Evolutionary conservation across 2,888 invertebrate species (phyloP).

Genomic region (Tetramorium bicarinatum): DNA sequence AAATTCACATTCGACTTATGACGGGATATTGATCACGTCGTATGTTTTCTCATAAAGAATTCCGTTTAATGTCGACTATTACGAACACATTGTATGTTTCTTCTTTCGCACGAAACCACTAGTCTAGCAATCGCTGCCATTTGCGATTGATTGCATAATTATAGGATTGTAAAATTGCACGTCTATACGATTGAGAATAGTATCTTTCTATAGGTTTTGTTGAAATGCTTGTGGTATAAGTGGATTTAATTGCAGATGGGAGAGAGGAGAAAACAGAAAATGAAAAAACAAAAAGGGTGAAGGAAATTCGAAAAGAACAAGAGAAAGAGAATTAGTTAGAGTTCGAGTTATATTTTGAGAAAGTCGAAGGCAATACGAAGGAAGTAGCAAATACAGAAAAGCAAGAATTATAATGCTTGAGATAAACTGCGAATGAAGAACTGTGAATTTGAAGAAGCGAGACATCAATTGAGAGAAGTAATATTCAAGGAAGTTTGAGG

Average conservation of each 20-base stretch:
- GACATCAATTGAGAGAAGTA: too few relatives aligned
- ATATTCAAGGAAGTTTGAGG: too few relatives aligned
- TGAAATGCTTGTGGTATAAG: not conserved
- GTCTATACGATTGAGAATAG: not conserved
- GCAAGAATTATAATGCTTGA: too few relatives aligned
- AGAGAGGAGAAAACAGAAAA: too few relatives aligned
- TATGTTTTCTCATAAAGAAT: not conserved
- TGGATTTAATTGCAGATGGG: too few relatives aligned
- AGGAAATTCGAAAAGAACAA: not conserved
- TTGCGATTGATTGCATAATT: slow-evolving; percentile 10
- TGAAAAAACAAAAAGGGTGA: too few relatives aligned
- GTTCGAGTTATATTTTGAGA: too few relatives aligned
- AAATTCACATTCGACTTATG: slow-evolving; percentile 4
- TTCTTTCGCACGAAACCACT: not conserved
- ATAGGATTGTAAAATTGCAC: not conserved
- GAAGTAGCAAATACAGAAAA: too few relatives aligned
- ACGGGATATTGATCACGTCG: not conserved
- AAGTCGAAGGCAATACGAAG: too few relatives aligned
- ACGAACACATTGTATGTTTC: not conserved
- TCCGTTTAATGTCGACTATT: slow-evolving; percentile 2
- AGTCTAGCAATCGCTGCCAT: not conserved
- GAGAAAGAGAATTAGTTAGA: too few relatives aligned
- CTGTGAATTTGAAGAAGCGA: too few relatives aligned
- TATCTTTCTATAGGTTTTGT: not conserved
- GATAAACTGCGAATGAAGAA: too few relatives aligned